phyloP scores from a whole-genome alignment of 2,888 invertebrate species.

The Meiosimyza decipiens region DNA sequence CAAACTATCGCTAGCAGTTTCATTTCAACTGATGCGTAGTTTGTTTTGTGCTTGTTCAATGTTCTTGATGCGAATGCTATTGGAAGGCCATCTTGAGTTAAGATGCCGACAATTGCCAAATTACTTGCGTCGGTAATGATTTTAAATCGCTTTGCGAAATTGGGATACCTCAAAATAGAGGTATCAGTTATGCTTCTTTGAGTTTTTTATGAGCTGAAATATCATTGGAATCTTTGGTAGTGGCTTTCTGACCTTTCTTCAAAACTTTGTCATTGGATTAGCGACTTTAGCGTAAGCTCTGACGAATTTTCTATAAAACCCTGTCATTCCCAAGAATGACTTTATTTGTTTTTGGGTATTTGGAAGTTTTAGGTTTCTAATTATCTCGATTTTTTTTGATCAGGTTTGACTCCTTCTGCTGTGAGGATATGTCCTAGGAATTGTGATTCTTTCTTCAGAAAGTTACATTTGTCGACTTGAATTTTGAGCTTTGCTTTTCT shows the following conservation, averaged over 20 bases:
- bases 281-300: no score
- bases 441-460: conserved; percentile 42
- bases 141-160: conserved; percentile 52
- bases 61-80: no score
- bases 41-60: conserved; percentile 49
- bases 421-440: conserved; percentile 9
- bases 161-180: conserved; percentile 27
- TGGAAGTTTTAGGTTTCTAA: conserved; percentile 37
- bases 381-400: background rate
- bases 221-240: conserved; percentile 38
- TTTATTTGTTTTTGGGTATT: conserved; percentile 50
- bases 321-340: conserved; percentile 28
- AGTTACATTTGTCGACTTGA: conserved; percentile 44
- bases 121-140: conserved; percentile 6
- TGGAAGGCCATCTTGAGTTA: conserved; percentile 44
- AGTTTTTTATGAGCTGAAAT: conserved; percentile 35
- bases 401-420: conserved; percentile 35
- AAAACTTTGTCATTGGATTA: no score
- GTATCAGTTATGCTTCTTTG: conserved; percentile 39
- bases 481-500: conserved; percentile 36
- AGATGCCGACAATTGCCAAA: conserved; percentile 35
- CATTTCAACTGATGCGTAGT: conserved; percentile 55
- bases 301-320: no score
- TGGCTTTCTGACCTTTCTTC: conserved; percentile 44
- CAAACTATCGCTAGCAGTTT: conserved; percentile 53